These are phyloP conservation scores for Neodiprion lecontei DNA, from an alignment of 1,140 invertebrate genomes.

Conservation along the genomic window DNA sequence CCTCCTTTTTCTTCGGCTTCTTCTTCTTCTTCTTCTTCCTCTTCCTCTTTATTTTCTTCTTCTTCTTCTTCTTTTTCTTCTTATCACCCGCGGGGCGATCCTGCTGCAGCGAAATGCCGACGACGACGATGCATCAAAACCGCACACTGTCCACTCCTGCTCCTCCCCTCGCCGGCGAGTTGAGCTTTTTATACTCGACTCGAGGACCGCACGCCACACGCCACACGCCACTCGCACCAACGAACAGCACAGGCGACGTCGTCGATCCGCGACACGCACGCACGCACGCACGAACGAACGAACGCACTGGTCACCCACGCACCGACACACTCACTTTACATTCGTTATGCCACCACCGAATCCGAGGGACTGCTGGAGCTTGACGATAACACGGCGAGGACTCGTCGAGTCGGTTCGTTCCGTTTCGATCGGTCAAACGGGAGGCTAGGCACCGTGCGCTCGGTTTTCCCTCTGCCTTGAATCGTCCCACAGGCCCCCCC, in stretches of 20 bases:
- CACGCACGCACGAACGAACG: conserved; percentile 35
- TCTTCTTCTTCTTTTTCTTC: conserved; percentile 8
- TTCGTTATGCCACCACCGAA: no score
- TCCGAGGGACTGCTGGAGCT: no score
- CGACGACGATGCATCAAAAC: conserved; percentile 46
- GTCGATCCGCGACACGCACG: background rate
- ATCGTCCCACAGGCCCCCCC: background rate
- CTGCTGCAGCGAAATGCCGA: conserved; percentile 42
- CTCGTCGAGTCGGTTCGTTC: no score
- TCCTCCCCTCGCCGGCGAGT: background rate
- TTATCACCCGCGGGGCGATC: background rate
- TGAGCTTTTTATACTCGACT: no score
- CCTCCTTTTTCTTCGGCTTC: background rate
- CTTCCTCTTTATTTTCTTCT: conserved; percentile 16
- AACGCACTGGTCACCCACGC: background rate
- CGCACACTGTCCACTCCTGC: background rate
- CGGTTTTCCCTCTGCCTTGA: background rate
- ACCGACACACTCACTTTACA: background rate
- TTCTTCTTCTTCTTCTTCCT: conserved; percentile 14
- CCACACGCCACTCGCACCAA: background rate
- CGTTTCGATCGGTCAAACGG: no score
- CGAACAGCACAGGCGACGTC: no score
- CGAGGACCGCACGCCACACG: background rate
- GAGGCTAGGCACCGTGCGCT: background rate
- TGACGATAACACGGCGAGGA: no score